Evolutionary conservation across 2,797 vertebrate species (phyloP), one percentile per base, ranked within the genome.

Genomic region (Channallabes apus): DNA sequence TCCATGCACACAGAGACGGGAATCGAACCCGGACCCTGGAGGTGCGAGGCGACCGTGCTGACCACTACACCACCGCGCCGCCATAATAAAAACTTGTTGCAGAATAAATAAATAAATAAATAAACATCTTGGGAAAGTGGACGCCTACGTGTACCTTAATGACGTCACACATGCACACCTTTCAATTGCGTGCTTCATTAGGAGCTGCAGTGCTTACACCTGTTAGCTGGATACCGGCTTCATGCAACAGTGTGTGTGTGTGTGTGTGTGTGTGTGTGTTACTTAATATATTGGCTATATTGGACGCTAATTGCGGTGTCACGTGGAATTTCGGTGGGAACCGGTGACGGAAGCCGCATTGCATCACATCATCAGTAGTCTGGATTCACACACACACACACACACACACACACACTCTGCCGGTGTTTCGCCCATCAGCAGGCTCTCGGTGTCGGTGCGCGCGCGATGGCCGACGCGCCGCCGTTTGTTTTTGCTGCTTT

Each of bases 311-410:
- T 72, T 82, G 54, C 24, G 0, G 7, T 38, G 68, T 72, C 68
- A 73, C 56, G 82, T 82, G 82, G 14, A 79, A 22, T 76, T 76
- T 83, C 61, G 59, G 59, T 29, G 91, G 80, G 81, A 89, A 89
- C 86, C 88, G 89, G 88, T 90, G 90, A 89, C 90, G 82, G 90
- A 92, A 93, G 93, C 94, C 94, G 95, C 94, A 95, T 94, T 95
- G 95, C 95, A 95, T 95, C 94, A 95, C 93, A 92, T 59, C 56
- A 82, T 67, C 79, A 58, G 94, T 94, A 51, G 93, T 93, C 92
- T 73, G 82, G 32, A 91, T 92, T 83, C n/a, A n/a, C 91, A 89
- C 91, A 56, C 79, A 68, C 64, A 68, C 79, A 54, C 62, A 54
- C 62, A 64, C 79, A 81, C 65, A 38, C 61, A 41, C 61, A 6